Percentiles rank a stretch among this genome's conserved stretches.
These are phyloP conservation scores for Lagocephalus sceleratus DNA, from an alignment of 2,797 vertebrate species.

Conservation along the genomic window DNA sequence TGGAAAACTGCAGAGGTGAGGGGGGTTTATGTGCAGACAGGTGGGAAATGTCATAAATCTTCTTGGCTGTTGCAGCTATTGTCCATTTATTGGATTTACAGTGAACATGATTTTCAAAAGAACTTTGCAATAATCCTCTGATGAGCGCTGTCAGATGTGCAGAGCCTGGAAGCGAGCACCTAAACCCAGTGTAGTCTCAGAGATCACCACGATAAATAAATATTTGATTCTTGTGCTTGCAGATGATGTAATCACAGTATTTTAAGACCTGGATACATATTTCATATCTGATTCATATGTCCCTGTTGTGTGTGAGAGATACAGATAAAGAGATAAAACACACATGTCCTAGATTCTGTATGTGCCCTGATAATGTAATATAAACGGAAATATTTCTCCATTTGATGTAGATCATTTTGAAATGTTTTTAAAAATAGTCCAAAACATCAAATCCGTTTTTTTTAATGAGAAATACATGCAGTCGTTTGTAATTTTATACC, in stretches of 20 bases:
- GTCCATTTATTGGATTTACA: not conserved
- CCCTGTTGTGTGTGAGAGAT: constrained; percentile 8
- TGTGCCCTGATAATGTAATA: not conserved
- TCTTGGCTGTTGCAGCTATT: not conserved
- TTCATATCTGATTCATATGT: constrained; percentile 67
- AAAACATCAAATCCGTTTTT: too few species aligned
- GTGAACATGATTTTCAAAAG: not conserved
- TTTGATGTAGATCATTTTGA: too few species aligned
- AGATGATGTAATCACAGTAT: constrained; percentile 58
- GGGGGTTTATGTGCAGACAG: constrained; percentile 6
- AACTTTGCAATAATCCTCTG: constrained; percentile 4
- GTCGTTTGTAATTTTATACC: too few species aligned
- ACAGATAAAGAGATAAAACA: constrained; percentile 40
- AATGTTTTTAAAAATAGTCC: too few species aligned
- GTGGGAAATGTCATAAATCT: constrained; percentile 1
- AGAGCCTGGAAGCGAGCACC: constrained; percentile 12
- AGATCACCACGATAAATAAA: constrained; percentile 54
- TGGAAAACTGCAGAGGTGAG: constrained; percentile 94
- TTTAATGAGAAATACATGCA: too few species aligned
- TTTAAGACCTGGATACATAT: constrained; percentile 57
- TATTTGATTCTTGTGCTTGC: constrained; percentile 61
- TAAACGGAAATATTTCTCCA: too few species aligned
- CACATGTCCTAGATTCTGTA: constrained; percentile 55
- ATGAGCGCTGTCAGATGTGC: constrained; percentile 4
- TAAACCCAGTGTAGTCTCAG: constrained; percentile 10